Percentiles rank a stretch among this genome's conserved stretches.
phyloP scores from a whole-genome alignment of 2,113 vertebrate species.

The Chascanopsetta lugubris region DNA sequence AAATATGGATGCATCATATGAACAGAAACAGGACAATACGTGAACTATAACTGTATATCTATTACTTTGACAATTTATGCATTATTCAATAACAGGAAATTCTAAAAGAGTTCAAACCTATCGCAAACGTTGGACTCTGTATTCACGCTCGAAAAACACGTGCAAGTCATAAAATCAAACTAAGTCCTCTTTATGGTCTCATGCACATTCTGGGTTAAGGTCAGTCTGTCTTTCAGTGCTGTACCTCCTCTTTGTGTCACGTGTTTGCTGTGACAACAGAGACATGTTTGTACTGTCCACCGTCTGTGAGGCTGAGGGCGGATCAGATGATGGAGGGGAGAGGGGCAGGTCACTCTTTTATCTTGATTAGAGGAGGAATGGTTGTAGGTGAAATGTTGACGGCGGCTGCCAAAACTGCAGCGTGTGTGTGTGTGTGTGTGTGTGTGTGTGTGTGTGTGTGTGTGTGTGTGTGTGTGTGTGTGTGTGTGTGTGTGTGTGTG shows the following conservation, averaged over 20 bases:
- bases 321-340: slow-evolving; percentile 30
- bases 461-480: too few relatives aligned
- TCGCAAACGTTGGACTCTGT: background rate
- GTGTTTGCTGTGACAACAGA: slow-evolving; percentile 57
- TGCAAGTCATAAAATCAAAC: background rate
- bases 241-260: slow-evolving; percentile 20
- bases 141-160: background rate
- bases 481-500: too few relatives aligned
- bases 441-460: too few relatives aligned
- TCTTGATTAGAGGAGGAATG: slow-evolving; percentile 36
- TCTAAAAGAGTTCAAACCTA: background rate
- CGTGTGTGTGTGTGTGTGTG: slow-evolving; percentile 26
- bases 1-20: background rate
- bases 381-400: slow-evolving; percentile 55
- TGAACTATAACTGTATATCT: background rate
- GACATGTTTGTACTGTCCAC: slow-evolving; percentile 65
- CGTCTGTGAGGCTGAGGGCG: slow-evolving; percentile 29
- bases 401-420: slow-evolving; percentile 47
- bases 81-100: background rate
- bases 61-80: too few relatives aligned
- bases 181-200: background rate
- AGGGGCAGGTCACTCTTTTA: slow-evolving; percentile 42
- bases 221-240: slow-evolving; percentile 8
- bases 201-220: background rate
- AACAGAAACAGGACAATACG: background rate